Percentiles rank a stretch among this genome's conserved stretches.
Evolutionary conservation across 1,140 invertebrate species (phyloP).

Genomic region (Rhagoletis pomonella): DNA sequence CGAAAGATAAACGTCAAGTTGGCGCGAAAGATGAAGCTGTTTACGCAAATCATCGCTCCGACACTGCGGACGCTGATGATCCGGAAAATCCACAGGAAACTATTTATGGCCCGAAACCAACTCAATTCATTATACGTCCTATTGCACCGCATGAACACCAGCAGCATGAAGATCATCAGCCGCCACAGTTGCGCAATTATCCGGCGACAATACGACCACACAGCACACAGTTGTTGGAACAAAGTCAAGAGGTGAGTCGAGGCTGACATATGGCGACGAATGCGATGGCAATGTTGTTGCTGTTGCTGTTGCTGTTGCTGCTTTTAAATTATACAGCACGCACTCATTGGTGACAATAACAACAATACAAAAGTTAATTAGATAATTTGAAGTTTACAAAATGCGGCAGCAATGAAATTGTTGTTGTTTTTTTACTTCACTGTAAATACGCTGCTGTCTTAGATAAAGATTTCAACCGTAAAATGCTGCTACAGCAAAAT

Average conservation of each 20-base stretch:
- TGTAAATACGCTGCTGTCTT: not conserved
- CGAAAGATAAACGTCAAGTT: conserved; percentile 71
- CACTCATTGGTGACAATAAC: not conserved
- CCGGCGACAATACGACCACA: conserved; percentile 68
- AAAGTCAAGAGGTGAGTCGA: conserved; percentile 71
- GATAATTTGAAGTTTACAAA: conserved; percentile 2
- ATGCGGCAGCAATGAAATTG: not conserved
- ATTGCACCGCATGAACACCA: conserved; percentile 64
- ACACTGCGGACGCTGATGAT: conserved; percentile 61
- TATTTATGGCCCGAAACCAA: conserved; percentile 69
- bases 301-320: not conserved
- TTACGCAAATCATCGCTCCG: conserved; percentile 70
- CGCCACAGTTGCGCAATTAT: conserved; percentile 70
- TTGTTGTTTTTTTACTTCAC: not conserved
- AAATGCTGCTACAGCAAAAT: not conserved
- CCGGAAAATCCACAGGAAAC: conserved; percentile 71
- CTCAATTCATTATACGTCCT: conserved; percentile 71
- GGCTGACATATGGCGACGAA: not conserved
- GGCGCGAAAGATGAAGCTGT: conserved; percentile 66
- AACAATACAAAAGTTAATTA: conserved; percentile 11
- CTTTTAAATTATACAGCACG: not conserved
- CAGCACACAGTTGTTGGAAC: conserved; percentile 68
- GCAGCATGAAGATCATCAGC: conserved; percentile 68
- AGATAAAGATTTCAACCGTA: not conserved
- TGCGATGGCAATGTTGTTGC: not conserved